Evolutionary conservation across 2,113 vertebrate genomes (phyloP), one percentile per base, ranked within the genome.

Genomic region (Scopus umbretta): DNA sequence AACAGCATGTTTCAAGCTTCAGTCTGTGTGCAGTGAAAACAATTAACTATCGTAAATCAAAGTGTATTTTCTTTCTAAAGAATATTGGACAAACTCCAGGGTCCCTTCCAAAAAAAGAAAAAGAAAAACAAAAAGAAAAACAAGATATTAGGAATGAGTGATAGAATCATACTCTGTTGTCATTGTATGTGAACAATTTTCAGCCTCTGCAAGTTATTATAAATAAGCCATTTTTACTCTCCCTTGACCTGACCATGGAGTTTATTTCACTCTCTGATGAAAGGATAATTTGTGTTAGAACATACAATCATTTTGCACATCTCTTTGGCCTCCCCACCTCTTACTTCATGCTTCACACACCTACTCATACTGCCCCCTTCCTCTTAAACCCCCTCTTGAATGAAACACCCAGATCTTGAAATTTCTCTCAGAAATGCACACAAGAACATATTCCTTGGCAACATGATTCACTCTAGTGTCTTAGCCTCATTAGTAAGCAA

Each of bases 401-500:
- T 66, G 45, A 80, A 93, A 88, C 43, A 70, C 45, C 6, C 45
- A 86, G 52, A 40, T 67, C 61, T 72, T 61, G 38, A 90, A 90
- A 71, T 58, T 20, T 68, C 17, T 34, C 65, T 87, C 74, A 82
- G 45, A 81, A 94, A 94, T 63, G n/a, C 61, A 58, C 25, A 73
- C n/a, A 91, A 75, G 43, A 92, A 91, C 47, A 80, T 26, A 65
- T 72, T 96, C 87, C 91, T 82, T 73, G 66, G 86, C 82, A 97
- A 63, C 58, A 59, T 84, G 88, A 87, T 55, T 97, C 81, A 94
- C 55, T 89, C 55, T 65, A 40, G 55, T 89, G 68, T 83, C 62
- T 78, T 67, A 88, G 74, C 59, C 94, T 97, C 94, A 96, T 97
- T 96, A 97, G 92, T n/a, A 96, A 90, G 81, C 91, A 76, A 93